Evolutionary conservation across 2,797 vertebrate species (phyloP).

Genomic region (Cygnus olor): DNA sequence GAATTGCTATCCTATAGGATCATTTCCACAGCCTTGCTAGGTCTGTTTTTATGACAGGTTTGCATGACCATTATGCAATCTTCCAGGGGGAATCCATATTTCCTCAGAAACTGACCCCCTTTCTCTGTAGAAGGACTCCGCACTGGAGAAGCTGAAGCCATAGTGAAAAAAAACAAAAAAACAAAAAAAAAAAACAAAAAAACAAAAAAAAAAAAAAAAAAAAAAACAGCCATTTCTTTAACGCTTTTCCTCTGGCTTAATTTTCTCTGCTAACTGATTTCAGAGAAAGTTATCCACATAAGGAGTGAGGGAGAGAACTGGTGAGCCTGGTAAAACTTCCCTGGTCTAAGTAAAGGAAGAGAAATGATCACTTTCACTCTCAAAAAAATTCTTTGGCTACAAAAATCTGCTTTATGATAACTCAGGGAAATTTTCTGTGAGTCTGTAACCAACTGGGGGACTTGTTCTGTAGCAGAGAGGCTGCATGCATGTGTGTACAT

Average conservation of each 20-base stretch:
- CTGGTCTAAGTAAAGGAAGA: not conserved
- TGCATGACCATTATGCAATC: no score
- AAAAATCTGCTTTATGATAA: not conserved
- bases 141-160: not conserved
- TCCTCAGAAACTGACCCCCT: not conserved
- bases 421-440: not conserved
- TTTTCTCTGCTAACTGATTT: not conserved
- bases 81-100: no score
- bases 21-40: not conserved
- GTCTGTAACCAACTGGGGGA: not conserved
- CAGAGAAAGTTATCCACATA: not conserved
- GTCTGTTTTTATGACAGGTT: not conserved
- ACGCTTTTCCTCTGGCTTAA: not conserved
- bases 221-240: not conserved
- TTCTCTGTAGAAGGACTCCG: not conserved
- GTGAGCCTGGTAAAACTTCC: not conserved
- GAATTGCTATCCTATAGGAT: not conserved
- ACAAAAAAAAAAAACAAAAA: not conserved
- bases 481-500: fast-evolving
- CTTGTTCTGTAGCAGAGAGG: not conserved
- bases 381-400: not conserved
- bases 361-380: not conserved
- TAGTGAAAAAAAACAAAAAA: not conserved
- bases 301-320: not conserved
- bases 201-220: not conserved